These are phyloP conservation scores for Anthoptus insignis DNA, from an alignment of 2,888 invertebrate species.

Conservation along the genomic window DNA sequence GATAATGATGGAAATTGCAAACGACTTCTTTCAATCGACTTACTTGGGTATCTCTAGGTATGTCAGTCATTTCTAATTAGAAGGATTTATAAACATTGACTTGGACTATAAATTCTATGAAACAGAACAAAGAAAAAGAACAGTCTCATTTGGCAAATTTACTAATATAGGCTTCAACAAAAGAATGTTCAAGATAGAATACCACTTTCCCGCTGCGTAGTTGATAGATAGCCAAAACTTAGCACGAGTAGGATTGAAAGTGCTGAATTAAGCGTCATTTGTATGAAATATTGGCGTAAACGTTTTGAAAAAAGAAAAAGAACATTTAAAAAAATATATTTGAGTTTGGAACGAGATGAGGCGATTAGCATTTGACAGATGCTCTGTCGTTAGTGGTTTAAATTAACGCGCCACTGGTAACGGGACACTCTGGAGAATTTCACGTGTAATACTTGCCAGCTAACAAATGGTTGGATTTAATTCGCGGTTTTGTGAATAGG, in stretches of 20 bases:
- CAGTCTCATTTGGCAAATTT: background rate
- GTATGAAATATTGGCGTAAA: background rate
- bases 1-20: too few relatives aligned
- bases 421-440: background rate
- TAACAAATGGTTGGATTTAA: background rate
- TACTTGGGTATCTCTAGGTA: too few relatives aligned
- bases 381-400: slow-evolving; percentile 7
- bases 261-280: background rate
- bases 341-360: slow-evolving; percentile 1
- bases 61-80: too few relatives aligned
- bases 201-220: background rate
- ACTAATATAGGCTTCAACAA: background rate
- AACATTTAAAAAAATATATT: background rate
- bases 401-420: slow-evolving; percentile 7
- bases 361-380: slow-evolving; percentile 22
- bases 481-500: background rate
- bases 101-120: too few relatives aligned
- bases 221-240: background rate
- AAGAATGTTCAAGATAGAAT: background rate
- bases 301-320: background rate
- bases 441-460: background rate
- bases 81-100: too few relatives aligned
- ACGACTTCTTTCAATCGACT: too few relatives aligned
- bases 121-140: too few relatives aligned
- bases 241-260: background rate